Evolutionary conservation across 2,113 vertebrate species (phyloP).

Genomic region (Peromyscus maniculatus): DNA sequence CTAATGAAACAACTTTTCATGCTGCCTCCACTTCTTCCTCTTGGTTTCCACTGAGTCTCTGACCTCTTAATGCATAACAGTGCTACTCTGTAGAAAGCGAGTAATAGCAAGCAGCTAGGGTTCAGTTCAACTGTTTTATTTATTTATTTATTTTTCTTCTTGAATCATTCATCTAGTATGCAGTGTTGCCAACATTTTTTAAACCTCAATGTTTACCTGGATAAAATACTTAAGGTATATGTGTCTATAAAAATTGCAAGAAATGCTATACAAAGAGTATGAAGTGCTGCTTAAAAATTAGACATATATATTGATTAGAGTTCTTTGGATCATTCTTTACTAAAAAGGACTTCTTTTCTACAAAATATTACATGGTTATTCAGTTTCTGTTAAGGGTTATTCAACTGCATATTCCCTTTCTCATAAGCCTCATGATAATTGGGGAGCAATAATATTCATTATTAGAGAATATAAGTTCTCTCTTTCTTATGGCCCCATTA

Average conservation of each 20-base stretch:
- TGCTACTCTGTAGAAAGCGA: not conserved
- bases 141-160: too few relatives aligned
- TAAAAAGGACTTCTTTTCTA: not conserved
- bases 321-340: not conserved
- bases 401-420: not conserved
- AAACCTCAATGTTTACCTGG: not conserved
- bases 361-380: not conserved
- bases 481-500: not conserved
- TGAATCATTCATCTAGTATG: not conserved
- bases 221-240: not conserved
- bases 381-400: not conserved
- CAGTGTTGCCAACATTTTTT: not conserved
- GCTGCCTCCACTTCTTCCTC: not conserved
- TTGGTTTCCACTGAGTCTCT: not conserved
- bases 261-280: not conserved
- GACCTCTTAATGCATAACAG: not conserved
- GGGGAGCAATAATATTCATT: too few relatives aligned
- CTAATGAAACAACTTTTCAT: not conserved
- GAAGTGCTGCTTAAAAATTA: not conserved
- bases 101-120: not conserved
- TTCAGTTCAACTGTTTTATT: too few relatives aligned
- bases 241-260: not conserved
- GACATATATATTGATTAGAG: not conserved
- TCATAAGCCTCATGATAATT: not conserved
- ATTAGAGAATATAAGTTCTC: not conserved